phyloP scores from a whole-genome alignment of 2,797 vertebrate genomes.

The Acrossocheilus fasciatus region DNA sequence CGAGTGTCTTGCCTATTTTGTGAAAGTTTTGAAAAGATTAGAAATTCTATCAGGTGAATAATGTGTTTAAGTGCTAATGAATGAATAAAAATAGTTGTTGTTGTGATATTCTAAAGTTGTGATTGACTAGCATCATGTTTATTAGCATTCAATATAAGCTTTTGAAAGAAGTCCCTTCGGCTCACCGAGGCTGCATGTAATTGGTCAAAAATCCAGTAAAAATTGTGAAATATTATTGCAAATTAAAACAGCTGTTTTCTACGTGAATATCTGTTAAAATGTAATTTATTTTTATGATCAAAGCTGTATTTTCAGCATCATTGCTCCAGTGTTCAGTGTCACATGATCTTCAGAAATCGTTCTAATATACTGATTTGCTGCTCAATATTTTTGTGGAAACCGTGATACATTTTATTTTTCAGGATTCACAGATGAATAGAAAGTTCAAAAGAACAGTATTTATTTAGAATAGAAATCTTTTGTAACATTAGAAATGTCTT shows the following conservation, averaged over 20 bases:
- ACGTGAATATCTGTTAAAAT: background rate
- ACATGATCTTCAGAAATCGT: background rate
- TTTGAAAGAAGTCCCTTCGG: background rate
- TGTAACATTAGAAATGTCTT: background rate
- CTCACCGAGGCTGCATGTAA: too few species aligned
- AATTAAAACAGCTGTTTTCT: accelerated
- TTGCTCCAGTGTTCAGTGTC: background rate
- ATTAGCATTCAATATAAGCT: background rate
- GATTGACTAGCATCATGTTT: too few species aligned
- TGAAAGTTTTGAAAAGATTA: background rate
- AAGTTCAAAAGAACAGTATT: background rate
- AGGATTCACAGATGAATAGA: background rate
- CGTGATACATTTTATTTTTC: background rate
- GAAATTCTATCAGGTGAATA: background rate
- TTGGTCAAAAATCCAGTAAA: background rate
- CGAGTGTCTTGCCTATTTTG: background rate
- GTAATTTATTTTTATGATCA: background rate
- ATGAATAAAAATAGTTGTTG: background rate
- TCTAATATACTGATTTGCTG: too few species aligned
- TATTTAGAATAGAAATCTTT: background rate
- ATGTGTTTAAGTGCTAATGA: background rate
- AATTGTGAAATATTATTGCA: background rate
- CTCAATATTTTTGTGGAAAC: background rate
- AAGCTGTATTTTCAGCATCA: background rate
- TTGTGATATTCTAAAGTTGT: too few species aligned